These are phyloP conservation scores for Dufourea novaeangliae DNA, from an alignment of 1,140 invertebrate genomes.

Conservation along the genomic window DNA sequence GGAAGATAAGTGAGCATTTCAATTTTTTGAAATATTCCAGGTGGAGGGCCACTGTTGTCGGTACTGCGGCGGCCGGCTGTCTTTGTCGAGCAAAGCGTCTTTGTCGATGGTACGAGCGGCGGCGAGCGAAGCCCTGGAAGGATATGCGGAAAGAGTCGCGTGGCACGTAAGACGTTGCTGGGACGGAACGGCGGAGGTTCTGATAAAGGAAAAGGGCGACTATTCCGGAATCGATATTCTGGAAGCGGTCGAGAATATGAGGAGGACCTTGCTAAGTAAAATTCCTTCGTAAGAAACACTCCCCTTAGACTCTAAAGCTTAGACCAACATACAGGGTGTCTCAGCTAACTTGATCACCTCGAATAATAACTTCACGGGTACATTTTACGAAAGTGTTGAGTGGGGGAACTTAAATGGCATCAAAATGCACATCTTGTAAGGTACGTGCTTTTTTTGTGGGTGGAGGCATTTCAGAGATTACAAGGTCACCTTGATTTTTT, in stretches of 20 bases:
- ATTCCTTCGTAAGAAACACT: not conserved
- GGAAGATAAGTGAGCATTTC: no score
- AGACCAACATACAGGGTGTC: no score
- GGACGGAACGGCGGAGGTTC: constrained; percentile 67
- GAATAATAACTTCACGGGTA: no score
- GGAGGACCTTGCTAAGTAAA: constrained; percentile 52
- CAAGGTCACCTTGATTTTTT: no score
- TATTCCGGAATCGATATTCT: constrained; percentile 68
- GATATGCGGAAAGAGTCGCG: constrained; percentile 55
- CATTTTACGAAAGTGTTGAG: no score
- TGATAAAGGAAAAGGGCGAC: constrained; percentile 70
- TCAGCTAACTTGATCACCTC: no score
- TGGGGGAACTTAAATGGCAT: no score
- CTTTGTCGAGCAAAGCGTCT: constrained; percentile 53
- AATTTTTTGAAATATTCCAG: constrained; percentile 51
- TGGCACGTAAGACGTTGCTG: constrained; percentile 73
- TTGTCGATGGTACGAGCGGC: constrained; percentile 56
- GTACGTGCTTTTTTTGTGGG: no score
- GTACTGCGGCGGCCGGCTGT: constrained; percentile 75
- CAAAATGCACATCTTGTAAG: no score
- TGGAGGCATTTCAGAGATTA: no score
- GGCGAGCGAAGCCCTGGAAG: constrained; percentile 57
- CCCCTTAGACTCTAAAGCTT: no score
- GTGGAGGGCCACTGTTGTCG: constrained; percentile 78
- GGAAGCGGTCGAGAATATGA: constrained; percentile 61